phyloP scores from a whole-genome alignment of 2,113 vertebrate species.

The Calyptomena viridis region DNA sequence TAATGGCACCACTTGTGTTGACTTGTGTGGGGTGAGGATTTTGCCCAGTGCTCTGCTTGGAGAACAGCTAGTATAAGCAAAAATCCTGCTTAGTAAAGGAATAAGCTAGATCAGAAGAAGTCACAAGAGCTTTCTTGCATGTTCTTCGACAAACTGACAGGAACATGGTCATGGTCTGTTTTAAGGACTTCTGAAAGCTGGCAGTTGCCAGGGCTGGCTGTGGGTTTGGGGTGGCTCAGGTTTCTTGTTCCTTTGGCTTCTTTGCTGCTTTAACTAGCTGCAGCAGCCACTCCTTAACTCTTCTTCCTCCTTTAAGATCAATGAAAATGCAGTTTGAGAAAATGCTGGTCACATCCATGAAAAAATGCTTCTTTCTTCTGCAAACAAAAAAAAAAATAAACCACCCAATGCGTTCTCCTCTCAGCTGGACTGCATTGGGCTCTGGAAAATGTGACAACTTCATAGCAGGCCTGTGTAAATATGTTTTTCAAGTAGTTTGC shows the following conservation, averaged over 20 bases:
- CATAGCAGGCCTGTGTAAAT: background rate
- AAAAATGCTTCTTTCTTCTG: background rate
- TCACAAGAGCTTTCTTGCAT: background rate
- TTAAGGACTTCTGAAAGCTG: background rate
- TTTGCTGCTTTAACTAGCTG: background rate
- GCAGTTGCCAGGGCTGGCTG: background rate
- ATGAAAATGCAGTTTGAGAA: background rate
- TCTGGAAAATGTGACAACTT: background rate
- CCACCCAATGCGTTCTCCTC: background rate
- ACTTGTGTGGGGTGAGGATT: background rate
- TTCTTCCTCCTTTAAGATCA: background rate
- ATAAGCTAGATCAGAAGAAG: background rate
- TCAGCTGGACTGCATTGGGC: background rate
- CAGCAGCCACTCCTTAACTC: background rate
- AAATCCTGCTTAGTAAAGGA: background rate
- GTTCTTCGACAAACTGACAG: background rate
- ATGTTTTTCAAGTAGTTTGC: background rate
- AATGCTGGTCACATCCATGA: background rate
- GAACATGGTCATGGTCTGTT: background rate
- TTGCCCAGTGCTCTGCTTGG: background rate
- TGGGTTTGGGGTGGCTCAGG: background rate
- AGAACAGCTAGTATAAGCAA: background rate
- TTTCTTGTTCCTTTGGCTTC: background rate
- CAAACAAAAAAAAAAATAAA: background rate
- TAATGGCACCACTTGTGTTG: rapidly evolving